Percentiles rank a stretch among this genome's conserved stretches.
Evolutionary conservation across 2,888 invertebrate genomes (phyloP).

Genomic region (Octonoba sinensis): DNA sequence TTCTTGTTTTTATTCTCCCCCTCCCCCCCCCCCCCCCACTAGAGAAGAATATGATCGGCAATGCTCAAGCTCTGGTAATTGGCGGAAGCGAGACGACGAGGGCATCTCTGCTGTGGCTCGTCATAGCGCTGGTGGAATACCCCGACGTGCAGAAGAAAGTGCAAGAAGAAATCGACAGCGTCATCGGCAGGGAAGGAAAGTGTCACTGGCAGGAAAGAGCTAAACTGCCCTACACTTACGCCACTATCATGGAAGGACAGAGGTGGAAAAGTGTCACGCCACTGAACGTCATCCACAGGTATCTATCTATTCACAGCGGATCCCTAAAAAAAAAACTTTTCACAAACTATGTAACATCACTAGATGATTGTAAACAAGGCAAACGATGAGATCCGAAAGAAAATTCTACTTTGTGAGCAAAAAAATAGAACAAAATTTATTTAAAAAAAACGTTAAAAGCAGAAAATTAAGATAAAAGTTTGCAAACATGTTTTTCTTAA

Average conservation of each 20-base stretch:
- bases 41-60: conserved; percentile 38
- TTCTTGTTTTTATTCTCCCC: too few relatives aligned
- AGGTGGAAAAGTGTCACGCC: conserved; percentile 32
- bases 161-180: conserved; percentile 30
- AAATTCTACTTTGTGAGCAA: too few relatives aligned
- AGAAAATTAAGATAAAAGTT: too few relatives aligned
- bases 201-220: conserved; percentile 23
- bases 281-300: conserved; percentile 2
- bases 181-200: conserved; percentile 9
- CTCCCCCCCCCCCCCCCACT: too few relatives aligned
- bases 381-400: too few relatives aligned
- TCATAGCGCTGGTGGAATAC: conserved; percentile 18
- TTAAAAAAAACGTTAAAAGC: too few relatives aligned
- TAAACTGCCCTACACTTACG: conserved; percentile 29
- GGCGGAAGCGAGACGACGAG: conserved; percentile 48
- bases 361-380: too few relatives aligned
- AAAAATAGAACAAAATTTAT: too few relatives aligned
- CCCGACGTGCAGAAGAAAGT: conserved; percentile 27
- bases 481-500: too few relatives aligned
- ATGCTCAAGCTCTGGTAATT: conserved; percentile 34
- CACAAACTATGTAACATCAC: conserved; percentile 25
- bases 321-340: neutral
- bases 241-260: conserved; percentile 47
- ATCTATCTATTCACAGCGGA: neutral
- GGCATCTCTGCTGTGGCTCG: conserved; percentile 31